Conservation (phyloP, 2,113 vertebrate species). For the Ammodytes marinus region DNA sequence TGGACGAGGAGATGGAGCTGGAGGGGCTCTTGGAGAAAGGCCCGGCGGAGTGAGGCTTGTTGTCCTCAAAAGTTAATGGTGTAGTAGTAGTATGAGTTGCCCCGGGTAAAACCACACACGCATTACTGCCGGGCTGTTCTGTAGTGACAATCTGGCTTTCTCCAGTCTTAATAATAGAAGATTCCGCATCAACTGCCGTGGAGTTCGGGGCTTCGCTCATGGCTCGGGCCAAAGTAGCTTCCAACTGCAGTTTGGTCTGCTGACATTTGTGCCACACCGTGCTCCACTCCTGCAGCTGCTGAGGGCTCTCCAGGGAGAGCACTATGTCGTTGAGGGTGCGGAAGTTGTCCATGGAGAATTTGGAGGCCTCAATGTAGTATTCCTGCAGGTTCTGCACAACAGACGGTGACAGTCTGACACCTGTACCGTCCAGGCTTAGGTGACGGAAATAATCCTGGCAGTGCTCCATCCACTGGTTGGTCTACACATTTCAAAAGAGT, state of each 20-base stretch:
- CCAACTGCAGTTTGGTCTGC: slow-evolving; percentile 79
- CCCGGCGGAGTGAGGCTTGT: slow-evolving; percentile 61
- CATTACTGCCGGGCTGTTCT: slow-evolving; percentile 27
- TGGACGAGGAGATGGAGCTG: slow-evolving; percentile 63
- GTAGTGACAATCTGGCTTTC: slow-evolving; percentile 17
- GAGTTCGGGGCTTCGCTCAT: slow-evolving; percentile 2
- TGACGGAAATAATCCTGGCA: slow-evolving; percentile 82
- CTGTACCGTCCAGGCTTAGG: slow-evolving; percentile 64
- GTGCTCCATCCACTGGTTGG: slow-evolving; percentile 80
- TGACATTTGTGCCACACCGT: slow-evolving; percentile 82
- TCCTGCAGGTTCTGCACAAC: slow-evolving; percentile 79
- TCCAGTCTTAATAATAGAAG: slow-evolving; percentile 18
- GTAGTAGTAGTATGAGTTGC: background rate
- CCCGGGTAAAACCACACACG: slow-evolving; percentile 46
- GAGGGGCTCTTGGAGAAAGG: slow-evolving; percentile 66
- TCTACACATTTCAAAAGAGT: slow-evolving; percentile 71
- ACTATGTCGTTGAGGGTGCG: slow-evolving; percentile 80
- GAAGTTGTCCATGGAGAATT: slow-evolving; percentile 86
- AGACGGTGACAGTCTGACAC: slow-evolving; percentile 47
- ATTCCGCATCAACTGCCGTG: background rate
- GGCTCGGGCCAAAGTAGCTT: slow-evolving; percentile 74
- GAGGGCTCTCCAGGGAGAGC: slow-evolving; percentile 75
- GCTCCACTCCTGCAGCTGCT: slow-evolving; percentile 82
- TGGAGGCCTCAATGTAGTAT: slow-evolving; percentile 80
- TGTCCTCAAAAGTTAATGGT: slow-evolving; percentile 65